Evolutionary conservation across 2,888 invertebrate genomes (phyloP).

Genomic region (Buathra laborator): DNA sequence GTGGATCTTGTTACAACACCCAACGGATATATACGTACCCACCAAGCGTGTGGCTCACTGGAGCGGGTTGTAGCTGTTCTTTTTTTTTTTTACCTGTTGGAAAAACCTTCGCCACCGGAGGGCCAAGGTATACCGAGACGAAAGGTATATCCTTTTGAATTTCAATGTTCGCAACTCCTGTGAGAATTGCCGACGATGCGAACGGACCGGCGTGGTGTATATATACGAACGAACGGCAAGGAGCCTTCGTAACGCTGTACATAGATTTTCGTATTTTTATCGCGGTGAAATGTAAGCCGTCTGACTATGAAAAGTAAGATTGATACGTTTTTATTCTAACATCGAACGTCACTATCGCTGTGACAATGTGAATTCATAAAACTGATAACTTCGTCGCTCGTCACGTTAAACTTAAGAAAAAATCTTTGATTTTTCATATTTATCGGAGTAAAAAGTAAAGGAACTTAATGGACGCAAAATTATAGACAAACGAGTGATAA

Average conservation of each 20-base stretch:
- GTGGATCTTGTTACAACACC: constrained; percentile 34
- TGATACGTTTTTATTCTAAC: constrained; percentile 42
- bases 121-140: constrained; percentile 62
- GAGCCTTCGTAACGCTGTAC: constrained; percentile 38
- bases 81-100: constrained; percentile 40
- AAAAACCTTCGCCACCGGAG: constrained; percentile 47
- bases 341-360: not conserved
- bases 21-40: constrained; percentile 17
- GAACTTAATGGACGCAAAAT: not conserved
- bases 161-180: constrained; percentile 70
- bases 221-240: constrained; percentile 14
- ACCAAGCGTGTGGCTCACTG: constrained; percentile 35
- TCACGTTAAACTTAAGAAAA: not conserved
- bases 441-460: not conserved
- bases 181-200: constrained; percentile 65
- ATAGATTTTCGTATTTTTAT: constrained; percentile 32
- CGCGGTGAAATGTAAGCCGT: not conserved
- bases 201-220: not conserved
- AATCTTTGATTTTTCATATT: not conserved
- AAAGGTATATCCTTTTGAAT: constrained; percentile 71
- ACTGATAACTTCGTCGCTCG: not conserved
- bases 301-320: constrained; percentile 34
- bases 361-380: not conserved
- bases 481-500: constrained; percentile 20
- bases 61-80: constrained; percentile 41